Conservation (phyloP, 2,888 invertebrate genomes). For the Epiblema foenella region DNA sequence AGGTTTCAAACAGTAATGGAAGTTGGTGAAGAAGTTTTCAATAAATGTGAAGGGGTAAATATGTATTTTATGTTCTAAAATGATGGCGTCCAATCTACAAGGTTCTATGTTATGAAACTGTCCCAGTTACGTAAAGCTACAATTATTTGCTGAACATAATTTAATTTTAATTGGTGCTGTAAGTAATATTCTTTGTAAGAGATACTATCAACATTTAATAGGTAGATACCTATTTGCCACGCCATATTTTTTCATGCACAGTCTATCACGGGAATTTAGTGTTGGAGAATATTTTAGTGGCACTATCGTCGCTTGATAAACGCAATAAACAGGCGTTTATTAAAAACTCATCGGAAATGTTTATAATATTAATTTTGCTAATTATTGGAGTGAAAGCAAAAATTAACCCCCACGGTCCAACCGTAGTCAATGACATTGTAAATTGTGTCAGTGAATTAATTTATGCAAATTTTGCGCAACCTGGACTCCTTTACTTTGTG, state of each 20-base stretch:
- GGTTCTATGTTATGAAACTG: too few relatives aligned
- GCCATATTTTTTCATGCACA: not conserved
- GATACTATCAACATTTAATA: conserved; percentile 28
- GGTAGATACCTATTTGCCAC: not conserved
- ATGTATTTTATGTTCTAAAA: too few relatives aligned
- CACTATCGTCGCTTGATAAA: not conserved
- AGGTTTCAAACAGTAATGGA: too few relatives aligned
- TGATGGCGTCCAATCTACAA: too few relatives aligned
- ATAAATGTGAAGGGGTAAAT: too few relatives aligned
- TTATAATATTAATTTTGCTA: conserved; percentile 2
- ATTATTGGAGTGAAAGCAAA: conserved; percentile 46
- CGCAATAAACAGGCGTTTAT: not conserved
- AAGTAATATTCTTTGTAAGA: conserved; percentile 33
- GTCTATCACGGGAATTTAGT: not conserved
- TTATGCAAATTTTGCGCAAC: conserved; percentile 57
- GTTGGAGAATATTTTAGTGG: too few relatives aligned
- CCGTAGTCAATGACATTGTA: conserved; percentile 61
- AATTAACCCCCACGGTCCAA: conserved; percentile 64
- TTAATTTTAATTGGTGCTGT: conserved; percentile 7
- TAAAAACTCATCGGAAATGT: conserved; percentile 1
- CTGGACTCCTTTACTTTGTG: conserved; percentile 65
- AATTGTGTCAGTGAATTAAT: conserved; percentile 63
- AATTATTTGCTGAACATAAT: not conserved
- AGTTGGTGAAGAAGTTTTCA: too few relatives aligned
- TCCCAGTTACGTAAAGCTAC: not conserved